These are phyloP conservation scores for Drepanosiphum platanoidis DNA, from an alignment of 2,888 invertebrate genomes.

Conservation along the genomic window DNA sequence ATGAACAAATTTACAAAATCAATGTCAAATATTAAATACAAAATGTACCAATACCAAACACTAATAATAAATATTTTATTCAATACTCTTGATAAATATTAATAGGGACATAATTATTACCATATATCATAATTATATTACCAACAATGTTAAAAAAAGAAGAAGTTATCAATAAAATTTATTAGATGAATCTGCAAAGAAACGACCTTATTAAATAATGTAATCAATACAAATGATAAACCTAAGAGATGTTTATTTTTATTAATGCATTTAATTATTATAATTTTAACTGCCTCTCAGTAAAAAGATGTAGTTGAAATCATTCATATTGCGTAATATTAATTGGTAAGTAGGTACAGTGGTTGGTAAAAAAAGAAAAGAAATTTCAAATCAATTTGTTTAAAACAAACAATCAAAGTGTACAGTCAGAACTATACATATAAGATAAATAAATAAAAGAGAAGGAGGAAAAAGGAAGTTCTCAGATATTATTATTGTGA, in stretches of 20 bases:
- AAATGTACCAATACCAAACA: too few species aligned
- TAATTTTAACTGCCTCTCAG: neutral
- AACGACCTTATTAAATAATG: constrained; percentile 30
- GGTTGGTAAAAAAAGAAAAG: too few species aligned
- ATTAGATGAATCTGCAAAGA: neutral
- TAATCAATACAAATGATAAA: constrained; percentile 11
- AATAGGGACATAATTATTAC: neutral
- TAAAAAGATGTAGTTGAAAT: neutral
- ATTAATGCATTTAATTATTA: neutral
- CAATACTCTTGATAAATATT: neutral
- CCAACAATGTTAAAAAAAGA: neutral
- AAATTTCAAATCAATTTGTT: neutral
- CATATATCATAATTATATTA: neutral
- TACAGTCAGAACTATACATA: neutral
- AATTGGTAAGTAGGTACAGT: too few species aligned
- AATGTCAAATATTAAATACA: too few species aligned
- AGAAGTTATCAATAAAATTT: neutral
- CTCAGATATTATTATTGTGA: too few species aligned
- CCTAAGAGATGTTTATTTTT: neutral
- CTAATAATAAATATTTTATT: neutral
- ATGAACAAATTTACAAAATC: too few species aligned
- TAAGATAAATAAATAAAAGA: neutral
- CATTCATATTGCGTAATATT: neutral
- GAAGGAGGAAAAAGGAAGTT: too few species aligned
- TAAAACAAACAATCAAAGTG: neutral